Base-by-base conservation (phyloP, 2,113 vertebrate species). In the Aix galericulata region DNA sequence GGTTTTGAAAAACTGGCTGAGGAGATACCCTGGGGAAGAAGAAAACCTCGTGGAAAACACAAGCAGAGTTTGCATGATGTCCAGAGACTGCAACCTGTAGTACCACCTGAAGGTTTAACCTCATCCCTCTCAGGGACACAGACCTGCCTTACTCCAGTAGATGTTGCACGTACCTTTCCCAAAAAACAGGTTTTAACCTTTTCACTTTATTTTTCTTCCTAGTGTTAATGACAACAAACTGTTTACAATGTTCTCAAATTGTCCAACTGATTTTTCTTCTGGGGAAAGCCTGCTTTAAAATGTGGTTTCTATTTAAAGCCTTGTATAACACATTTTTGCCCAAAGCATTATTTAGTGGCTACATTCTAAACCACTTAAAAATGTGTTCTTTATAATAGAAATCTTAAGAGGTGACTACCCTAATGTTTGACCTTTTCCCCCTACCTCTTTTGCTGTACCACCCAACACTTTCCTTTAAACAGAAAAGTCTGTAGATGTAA, bases 291-390 rank as follows among this genome's bases (percentile, higher is more conserved):
- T 10, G 8, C 42, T 76, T 95, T 92, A 64, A 96, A 96, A 96
- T 82, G 88, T 91, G 92, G 60, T 88, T 97, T 95, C 88, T 90
- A 84, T 95, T 97, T 94, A 93, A 96, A 93, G 74, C 48, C 82
- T 84, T 92, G 90, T 91, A 75, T 64, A 92, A 96, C 80, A 86
- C 66, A 22, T 89, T 92, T 84, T 91, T 87, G 92, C 90, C 88
- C 88, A 93, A 84, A 95, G 89, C 89, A 75, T 86, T 89, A 64
- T 88, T 89, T 90, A 83, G 87, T 76, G 66, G 82, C 85, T 87
- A 58, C 52, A 82, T 76, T 91, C 64, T 86, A 81, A 86, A 93
- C 73, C 87, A 91, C 94, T 94, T 94, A 91, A 93, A 96, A 96
- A 81, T 9, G 36, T 90, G 88, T 0, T 86, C 90, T 93, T 86